Evolutionary conservation across 2,113 vertebrate genomes (phyloP).

Genomic region (Potamarius usumacintae): DNA sequence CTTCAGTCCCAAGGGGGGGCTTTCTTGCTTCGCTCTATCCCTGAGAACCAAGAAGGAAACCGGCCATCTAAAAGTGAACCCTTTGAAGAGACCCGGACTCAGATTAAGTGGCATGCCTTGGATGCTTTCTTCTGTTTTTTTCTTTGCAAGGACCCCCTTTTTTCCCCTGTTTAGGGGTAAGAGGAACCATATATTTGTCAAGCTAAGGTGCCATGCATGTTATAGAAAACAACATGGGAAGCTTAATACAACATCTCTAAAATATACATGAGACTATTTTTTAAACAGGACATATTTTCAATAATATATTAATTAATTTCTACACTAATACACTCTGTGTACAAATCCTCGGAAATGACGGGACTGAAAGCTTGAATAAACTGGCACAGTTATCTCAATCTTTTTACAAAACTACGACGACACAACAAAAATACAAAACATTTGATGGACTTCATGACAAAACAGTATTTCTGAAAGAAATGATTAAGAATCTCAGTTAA

Average conservation of each 20-base stretch:
- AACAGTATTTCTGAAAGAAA: background rate
- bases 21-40: slow-evolving; percentile 66
- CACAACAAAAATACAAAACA: background rate
- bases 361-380: background rate
- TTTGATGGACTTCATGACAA: background rate
- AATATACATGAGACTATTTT: background rate
- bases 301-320: background rate
- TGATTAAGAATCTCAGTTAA: background rate
- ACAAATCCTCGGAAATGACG: background rate
- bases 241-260: slow-evolving; percentile 31
- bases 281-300: background rate
- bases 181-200: slow-evolving; percentile 39
- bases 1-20: slow-evolving; percentile 74
- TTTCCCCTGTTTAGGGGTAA: slow-evolving; percentile 43
- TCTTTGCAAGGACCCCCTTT: slow-evolving; percentile 45
- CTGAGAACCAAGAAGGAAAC: slow-evolving; percentile 68
- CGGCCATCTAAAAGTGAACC: slow-evolving; percentile 60
- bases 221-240: slow-evolving; percentile 62
- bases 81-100: slow-evolving; percentile 73
- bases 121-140: slow-evolving; percentile 64
- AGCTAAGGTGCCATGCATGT: slow-evolving; percentile 19
- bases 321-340: background rate
- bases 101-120: slow-evolving; percentile 69
- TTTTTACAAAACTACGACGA: background rate
- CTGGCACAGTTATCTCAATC: background rate